Percentiles rank a stretch among this genome's conserved stretches.
phyloP scores from a whole-genome alignment of 2,113 vertebrate species.

The Malurus alboscapulatus region DNA sequence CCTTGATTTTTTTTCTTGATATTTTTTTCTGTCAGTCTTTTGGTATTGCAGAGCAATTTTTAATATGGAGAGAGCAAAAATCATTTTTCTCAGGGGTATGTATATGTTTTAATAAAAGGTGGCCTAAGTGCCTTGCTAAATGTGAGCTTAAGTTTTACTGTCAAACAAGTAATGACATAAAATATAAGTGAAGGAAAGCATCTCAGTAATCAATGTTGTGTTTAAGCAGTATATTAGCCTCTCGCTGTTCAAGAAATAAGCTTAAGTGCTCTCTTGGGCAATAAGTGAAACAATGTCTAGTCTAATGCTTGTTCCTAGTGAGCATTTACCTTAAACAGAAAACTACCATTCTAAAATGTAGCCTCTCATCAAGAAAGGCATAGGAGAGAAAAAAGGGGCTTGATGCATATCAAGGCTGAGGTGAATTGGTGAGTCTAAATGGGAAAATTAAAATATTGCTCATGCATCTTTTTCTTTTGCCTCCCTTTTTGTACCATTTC shows the following conservation, averaged over 20 bases:
- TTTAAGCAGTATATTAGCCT: slow-evolving; percentile 32
- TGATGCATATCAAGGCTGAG: background rate
- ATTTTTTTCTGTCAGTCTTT: background rate
- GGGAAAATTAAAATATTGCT: background rate
- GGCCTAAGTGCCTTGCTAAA: background rate
- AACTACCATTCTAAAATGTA: background rate
- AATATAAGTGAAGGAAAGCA: slow-evolving; percentile 9
- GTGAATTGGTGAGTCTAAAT: background rate
- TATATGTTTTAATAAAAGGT: background rate
- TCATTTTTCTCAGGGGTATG: background rate
- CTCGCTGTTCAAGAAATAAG: slow-evolving; percentile 4
- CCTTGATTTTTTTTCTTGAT: background rate
- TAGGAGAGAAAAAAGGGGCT: background rate
- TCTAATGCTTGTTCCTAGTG: background rate
- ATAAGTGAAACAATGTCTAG: slow-evolving; percentile 14
- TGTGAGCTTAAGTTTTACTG: background rate
- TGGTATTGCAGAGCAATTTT: background rate
- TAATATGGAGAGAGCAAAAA: background rate
- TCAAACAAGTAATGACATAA: background rate
- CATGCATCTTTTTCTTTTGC: background rate
- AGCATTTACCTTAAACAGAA: slow-evolving; percentile 15
- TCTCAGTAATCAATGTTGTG: background rate
- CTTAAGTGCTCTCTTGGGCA: slow-evolving; percentile 34
- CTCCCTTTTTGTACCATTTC: background rate
- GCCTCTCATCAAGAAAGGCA: background rate